Conservation (phyloP, 2,797 vertebrate genomes). For the Cuculus canorus region DNA sequence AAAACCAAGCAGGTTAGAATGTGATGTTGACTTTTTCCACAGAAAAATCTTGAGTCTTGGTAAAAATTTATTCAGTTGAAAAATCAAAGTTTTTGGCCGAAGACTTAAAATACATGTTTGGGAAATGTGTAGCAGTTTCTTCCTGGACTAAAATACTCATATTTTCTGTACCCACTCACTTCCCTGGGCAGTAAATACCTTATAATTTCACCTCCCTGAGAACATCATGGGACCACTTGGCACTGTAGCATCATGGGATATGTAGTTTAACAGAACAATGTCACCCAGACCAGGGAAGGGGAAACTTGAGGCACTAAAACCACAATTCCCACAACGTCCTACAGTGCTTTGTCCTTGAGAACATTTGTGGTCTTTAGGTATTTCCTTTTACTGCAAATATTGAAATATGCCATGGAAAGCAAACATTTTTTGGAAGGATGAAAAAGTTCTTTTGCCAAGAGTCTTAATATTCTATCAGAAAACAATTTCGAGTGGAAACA, state of each 20-base stretch:
- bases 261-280: neutral
- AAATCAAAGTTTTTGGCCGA: neutral
- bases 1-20: neutral
- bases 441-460: neutral
- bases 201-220: neutral
- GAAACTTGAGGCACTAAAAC: neutral
- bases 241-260: neutral
- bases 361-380: neutral
- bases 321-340: neutral
- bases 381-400: constrained; percentile 1
- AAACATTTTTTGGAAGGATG: constrained; percentile 4
- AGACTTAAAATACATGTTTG: neutral
- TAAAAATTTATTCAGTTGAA: neutral
- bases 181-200: neutral
- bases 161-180: neutral
- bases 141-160: neutral
- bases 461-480: neutral
- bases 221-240: neutral
- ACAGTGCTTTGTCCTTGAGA: neutral
- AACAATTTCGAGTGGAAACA: neutral
- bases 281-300: neutral
- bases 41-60: neutral
- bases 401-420: neutral
- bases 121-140: neutral
- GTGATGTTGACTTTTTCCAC: neutral